phyloP scores from a whole-genome alignment of 2,797 vertebrate genomes.

The Lepus townsendii region DNA sequence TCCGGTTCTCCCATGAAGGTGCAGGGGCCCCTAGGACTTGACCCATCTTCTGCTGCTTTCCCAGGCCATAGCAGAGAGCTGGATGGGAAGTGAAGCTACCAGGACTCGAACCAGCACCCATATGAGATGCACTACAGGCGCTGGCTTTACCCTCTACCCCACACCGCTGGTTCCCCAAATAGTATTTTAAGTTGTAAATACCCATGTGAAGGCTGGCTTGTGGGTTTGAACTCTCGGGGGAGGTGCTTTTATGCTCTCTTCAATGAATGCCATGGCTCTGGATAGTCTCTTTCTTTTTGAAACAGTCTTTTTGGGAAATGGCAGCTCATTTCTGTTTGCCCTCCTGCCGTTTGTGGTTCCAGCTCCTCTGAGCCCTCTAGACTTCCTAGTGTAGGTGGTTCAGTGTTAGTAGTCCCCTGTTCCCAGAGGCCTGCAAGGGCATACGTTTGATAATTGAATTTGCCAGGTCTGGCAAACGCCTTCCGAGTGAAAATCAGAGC shows the following conservation, averaged over 20 bases:
- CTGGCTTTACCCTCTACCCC: no score
- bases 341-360: background rate
- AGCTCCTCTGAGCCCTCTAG: background rate
- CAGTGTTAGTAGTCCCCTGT: constrained; percentile 36
- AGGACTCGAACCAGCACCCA: no score
- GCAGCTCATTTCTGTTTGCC: background rate
- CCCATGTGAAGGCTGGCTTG: background rate
- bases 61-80: no score
- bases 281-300: background rate
- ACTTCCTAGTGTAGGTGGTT: background rate
- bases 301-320: background rate
- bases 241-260: constrained; percentile 47
- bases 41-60: no score
- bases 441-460: constrained; percentile 21
- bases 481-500: constrained; percentile 12
- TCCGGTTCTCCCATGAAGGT: no score
- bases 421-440: background rate
- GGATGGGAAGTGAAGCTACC: no score
- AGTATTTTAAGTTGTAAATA: constrained; percentile 56
- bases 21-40: no score
- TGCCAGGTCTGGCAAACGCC: constrained; percentile 5
- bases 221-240: constrained; percentile 50
- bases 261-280: background rate
- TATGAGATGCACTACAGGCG: no score
- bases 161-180: background rate